Base-by-base conservation (phyloP, 2,888 invertebrate species). In the Chelonus formosanus region DNA sequence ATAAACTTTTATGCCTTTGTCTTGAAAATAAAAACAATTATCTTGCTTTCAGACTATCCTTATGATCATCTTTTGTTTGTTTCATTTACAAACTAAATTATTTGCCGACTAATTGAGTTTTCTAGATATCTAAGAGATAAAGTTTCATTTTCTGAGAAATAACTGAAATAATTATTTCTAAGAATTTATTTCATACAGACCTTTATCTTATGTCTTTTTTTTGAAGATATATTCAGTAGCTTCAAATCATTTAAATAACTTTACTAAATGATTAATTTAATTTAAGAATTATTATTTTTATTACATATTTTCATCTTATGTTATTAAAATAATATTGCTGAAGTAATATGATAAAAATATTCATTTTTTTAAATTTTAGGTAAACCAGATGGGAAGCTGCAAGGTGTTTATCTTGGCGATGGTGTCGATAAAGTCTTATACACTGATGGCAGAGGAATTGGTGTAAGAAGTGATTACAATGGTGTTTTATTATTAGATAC, bases 401-500 rank as follows among this genome's bases (percentile, higher is more conserved):
- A 89, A 76, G 91, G 93, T 73, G 89, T 89, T 79, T 93, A 93
- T 83, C 89, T 92, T 83, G 86, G 90, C 1, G 81, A 83, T 70
- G 91, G 91, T 69, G 90, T 92, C 79, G 95, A 96, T 84, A 90
- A 93, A 82, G 89, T 96, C 74, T 88, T 96, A 75, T 91, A 95
- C 78, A 92, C 93, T 86, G 93, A 95, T 87, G 91, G 90, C 73
- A 89, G 89, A 78, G 91, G 91, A 71, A 87, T 96, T 74, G 94
- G 95, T 71, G 90, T 95, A 69, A 89, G 97, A 68, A 92, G 93
- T 64, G 96, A 96, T 84, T 94, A 96, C 84, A 96, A 95, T 86
- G 96, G 96, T 70, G 94, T 96, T 63, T 86, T 97, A 61, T 86
- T 97, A 66, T 86, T 97, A 76, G 95, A 96, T 81, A 95, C 96